Evolutionary conservation across 2,113 vertebrate genomes (phyloP).

Genomic region (Gambusia holbrooki): DNA sequence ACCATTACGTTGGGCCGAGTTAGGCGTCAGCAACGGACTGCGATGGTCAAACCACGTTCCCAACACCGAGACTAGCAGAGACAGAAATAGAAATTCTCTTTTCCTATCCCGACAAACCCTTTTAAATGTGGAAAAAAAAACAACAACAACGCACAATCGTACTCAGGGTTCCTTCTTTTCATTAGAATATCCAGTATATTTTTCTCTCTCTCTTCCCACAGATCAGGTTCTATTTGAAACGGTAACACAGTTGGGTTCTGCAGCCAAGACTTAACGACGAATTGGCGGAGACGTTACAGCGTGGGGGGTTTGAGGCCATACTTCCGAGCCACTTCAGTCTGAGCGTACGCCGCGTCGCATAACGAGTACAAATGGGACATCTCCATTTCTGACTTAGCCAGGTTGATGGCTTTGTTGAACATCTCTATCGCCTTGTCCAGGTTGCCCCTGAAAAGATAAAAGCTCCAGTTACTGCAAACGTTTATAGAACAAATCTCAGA

Average conservation of each 20-base stretch:
- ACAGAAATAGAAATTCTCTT: slow-evolving; percentile 16
- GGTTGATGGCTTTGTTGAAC: slow-evolving; percentile 99
- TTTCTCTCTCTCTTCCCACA: slow-evolving; percentile 45
- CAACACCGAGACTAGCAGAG: slow-evolving; percentile 8
- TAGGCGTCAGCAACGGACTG: slow-evolving; percentile 7
- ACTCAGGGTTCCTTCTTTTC: slow-evolving; percentile 29
- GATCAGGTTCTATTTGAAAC: slow-evolving; percentile 70
- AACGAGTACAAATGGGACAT: slow-evolving; percentile 99
- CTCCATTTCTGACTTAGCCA: slow-evolving; percentile 99
- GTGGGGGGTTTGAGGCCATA: slow-evolving; percentile 98
- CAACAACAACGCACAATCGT: slow-evolving; percentile 19
- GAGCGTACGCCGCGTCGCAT: slow-evolving; percentile 97
- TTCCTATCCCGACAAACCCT: slow-evolving; percentile 26
- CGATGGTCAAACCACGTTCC: background rate
- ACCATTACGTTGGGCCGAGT: slow-evolving; percentile 6
- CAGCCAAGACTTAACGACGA: slow-evolving; percentile 33
- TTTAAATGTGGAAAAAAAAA: slow-evolving; percentile 35
- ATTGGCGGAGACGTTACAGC: slow-evolving; percentile 81
- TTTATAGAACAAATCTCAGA: rapidly evolving
- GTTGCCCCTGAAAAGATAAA: slow-evolving; percentile 87
- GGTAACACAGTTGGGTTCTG: slow-evolving; percentile 52
- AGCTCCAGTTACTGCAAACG: slow-evolving; percentile 7
- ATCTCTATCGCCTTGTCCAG: slow-evolving; percentile 99
- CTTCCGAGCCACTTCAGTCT: slow-evolving; percentile 98
- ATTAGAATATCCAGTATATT: slow-evolving; percentile 29